phyloP scores from a whole-genome alignment of 1,140 invertebrate species.

The Drosophila dunni region DNA sequence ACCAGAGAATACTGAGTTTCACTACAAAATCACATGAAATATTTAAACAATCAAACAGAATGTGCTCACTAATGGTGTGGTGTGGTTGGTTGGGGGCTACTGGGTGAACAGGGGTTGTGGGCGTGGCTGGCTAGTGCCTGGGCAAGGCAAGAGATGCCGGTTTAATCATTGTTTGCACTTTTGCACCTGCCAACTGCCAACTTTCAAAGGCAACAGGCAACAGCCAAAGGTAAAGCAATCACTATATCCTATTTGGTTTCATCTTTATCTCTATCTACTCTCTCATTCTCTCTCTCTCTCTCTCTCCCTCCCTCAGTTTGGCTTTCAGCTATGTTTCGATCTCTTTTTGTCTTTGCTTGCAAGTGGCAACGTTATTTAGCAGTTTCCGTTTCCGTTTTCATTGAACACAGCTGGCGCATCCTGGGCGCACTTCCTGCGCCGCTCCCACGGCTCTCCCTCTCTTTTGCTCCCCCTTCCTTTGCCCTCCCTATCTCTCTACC shows the following conservation, averaged over 20 bases:
- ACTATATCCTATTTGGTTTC: slow-evolving; percentile 1
- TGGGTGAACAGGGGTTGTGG: background rate
- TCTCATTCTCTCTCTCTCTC: slow-evolving; percentile 7
- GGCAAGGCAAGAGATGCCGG: slow-evolving; percentile 14
- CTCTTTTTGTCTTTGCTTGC: slow-evolving; percentile 16
- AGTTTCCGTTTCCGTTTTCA: slow-evolving; percentile 75
- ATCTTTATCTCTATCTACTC: slow-evolving; percentile 2
- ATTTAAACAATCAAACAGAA: slow-evolving; percentile 77
- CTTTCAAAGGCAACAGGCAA: background rate
- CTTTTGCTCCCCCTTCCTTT: too few species aligned
- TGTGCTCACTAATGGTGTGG: slow-evolving; percentile 59
- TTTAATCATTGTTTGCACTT: slow-evolving; percentile 66
- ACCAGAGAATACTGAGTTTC: slow-evolving; percentile 17
- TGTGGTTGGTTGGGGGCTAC: slow-evolving; percentile 34
- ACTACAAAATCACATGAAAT: slow-evolving; percentile 71
- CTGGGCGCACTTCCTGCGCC: slow-evolving; percentile 39
- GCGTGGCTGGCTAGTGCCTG: background rate
- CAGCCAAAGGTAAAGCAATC: slow-evolving; percentile 31
- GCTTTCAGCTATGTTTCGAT: background rate
- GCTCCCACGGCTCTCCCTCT: too few species aligned
- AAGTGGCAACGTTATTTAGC: slow-evolving; percentile 75
- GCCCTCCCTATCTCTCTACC: background rate
- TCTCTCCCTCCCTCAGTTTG: background rate
- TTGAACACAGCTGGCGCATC: slow-evolving; percentile 70
- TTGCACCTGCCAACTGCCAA: slow-evolving; percentile 68